These are phyloP conservation scores for Thalassoma bifasciatum DNA, from an alignment of 2,113 vertebrate species.

Conservation along the genomic window DNA sequence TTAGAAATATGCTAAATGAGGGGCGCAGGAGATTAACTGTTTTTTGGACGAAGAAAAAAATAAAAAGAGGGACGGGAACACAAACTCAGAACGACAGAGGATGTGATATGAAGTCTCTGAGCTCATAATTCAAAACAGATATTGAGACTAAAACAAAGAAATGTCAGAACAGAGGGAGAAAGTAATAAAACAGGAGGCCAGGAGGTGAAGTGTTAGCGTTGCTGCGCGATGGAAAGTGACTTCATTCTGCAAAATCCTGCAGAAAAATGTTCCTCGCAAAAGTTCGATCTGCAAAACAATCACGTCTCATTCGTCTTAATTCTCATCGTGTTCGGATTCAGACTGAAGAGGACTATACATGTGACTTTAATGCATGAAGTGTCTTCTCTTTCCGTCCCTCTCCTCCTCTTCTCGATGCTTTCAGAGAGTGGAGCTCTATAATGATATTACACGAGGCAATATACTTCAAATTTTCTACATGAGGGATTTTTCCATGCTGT, in stretches of 20 bases:
- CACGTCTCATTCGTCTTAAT: background rate
- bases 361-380: background rate
- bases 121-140: background rate
- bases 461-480: slow-evolving; percentile 1
- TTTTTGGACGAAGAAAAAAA: background rate
- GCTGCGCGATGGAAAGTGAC: background rate
- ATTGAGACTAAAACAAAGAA: background rate
- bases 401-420: background rate
- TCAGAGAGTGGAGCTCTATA: background rate
- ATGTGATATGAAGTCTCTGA: slow-evolving; percentile 6
- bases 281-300: too few species aligned
- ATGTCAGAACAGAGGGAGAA: background rate
- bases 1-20: slow-evolving; percentile 63
- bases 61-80: background rate
- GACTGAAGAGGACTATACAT: background rate
- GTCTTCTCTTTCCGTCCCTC: background rate
- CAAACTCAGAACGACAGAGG: background rate
- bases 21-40: slow-evolving; percentile 3
- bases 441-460: background rate
- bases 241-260: background rate
- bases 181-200: background rate
- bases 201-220: background rate
- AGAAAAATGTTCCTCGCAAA: background rate
- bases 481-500: background rate
- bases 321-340: background rate